A percentile compares a stretch with the other conserved stretches of the same genome.
These are phyloP conservation scores for Brachycybe producta DNA, from an alignment of 2,888 invertebrate species.

Conservation along the genomic window DNA sequence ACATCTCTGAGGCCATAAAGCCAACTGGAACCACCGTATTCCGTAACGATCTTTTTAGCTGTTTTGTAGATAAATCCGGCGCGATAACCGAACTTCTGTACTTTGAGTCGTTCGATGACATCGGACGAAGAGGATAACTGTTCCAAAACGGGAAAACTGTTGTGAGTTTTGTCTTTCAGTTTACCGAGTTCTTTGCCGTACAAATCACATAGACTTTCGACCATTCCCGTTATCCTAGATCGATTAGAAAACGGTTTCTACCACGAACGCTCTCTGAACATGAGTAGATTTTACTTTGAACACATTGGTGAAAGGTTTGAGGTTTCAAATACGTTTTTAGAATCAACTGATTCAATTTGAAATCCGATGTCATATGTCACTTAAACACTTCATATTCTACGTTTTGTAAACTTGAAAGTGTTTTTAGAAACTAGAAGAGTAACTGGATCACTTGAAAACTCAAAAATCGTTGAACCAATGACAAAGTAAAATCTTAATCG, in stretches of 20 bases:
- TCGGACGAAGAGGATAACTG: slow-evolving; percentile 43
- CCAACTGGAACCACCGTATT: slow-evolving; percentile 44
- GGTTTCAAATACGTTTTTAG: background rate
- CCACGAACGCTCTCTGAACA: slow-evolving; percentile 1
- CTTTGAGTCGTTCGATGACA: slow-evolving; percentile 57
- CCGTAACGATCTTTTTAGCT: slow-evolving; percentile 53
- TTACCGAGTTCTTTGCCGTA: slow-evolving; percentile 66
- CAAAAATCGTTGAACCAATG: no score
- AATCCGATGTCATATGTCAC: no score
- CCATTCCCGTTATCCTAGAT: slow-evolving; percentile 72
- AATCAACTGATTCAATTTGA: slow-evolving; percentile 20
- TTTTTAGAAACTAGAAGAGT: no score
- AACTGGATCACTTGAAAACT: no score
- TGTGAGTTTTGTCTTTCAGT: slow-evolving; percentile 50
- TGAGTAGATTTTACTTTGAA: background rate
- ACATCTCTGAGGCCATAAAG: slow-evolving; percentile 50
- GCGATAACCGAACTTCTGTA: slow-evolving; percentile 49
- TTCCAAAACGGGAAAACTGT: slow-evolving; percentile 67
- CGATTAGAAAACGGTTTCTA: background rate
- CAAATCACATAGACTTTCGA: slow-evolving; percentile 66
- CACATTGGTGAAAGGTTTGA: no score
- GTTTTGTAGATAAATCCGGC: slow-evolving; percentile 71
- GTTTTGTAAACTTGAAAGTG: no score
- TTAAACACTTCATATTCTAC: no score
- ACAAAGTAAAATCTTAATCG: no score